These are phyloP conservation scores for Drosophila prostipennis DNA, from an alignment of 2,888 invertebrate genomes.

Conservation along the genomic window DNA sequence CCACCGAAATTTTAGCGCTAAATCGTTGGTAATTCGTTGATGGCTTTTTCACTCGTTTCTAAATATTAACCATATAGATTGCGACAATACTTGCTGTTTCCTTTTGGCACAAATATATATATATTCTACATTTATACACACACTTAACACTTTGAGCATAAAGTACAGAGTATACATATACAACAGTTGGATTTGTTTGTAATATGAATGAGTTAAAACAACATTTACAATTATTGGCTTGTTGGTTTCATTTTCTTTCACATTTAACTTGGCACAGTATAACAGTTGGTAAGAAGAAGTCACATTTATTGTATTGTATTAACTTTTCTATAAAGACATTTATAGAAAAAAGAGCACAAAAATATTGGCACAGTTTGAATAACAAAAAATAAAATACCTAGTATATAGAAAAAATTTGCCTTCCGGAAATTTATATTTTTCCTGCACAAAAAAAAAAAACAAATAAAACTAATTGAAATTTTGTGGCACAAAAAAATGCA, in stretches of 20 bases:
- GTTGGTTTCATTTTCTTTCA: neutral
- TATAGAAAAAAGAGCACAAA: neutral
- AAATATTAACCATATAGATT: neutral
- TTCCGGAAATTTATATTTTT: neutral
- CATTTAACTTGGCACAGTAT: conserved; percentile 5
- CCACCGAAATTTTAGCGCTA: neutral
- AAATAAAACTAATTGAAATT: conserved; percentile 19
- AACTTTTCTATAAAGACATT: neutral
- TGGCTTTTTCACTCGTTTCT: neutral
- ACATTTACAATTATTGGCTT: neutral
- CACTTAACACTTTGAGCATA: conserved; percentile 35
- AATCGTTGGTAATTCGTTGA: conserved; percentile 29
- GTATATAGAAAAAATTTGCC: neutral
- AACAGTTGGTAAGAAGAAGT: neutral
- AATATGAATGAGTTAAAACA: neutral
- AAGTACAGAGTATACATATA: conserved; percentile 3
- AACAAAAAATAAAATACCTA: neutral
- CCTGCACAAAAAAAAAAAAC: neutral
- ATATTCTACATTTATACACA: conserved; percentile 27
- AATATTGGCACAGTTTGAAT: conserved; percentile 1
- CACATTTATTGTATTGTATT: too few species aligned
- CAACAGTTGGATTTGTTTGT: conserved; percentile 11
- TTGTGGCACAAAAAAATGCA: neutral
- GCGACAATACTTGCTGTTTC: conserved; percentile 2
- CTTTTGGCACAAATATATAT: conserved; percentile 9